Evolutionary conservation across 2,797 vertebrate genomes (phyloP).

Genomic region (Arremon brunneinucha): DNA sequence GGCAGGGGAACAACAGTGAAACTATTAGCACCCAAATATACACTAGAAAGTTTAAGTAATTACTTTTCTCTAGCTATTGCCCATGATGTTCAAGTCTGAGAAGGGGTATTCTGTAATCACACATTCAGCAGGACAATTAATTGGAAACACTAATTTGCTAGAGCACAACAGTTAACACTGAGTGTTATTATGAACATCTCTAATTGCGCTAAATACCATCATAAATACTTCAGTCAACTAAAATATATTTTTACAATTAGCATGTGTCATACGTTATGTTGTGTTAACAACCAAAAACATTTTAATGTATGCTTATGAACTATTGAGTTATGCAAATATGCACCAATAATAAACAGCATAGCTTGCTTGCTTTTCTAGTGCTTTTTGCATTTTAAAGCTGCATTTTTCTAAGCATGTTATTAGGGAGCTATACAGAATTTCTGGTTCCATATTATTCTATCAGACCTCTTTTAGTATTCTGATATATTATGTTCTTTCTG

Average conservation of each 20-base stretch:
- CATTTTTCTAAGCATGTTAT: neutral
- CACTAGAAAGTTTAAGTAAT: neutral
- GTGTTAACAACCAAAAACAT: neutral
- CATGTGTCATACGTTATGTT: neutral
- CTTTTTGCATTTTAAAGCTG: neutral
- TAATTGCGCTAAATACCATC: neutral
- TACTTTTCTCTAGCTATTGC: neutral
- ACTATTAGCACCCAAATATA: neutral
- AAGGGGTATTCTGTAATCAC: neutral
- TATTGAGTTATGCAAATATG: neutral
- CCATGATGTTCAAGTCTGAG: neutral
- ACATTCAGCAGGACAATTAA: neutral
- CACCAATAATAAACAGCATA: neutral
- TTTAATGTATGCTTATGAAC: neutral
- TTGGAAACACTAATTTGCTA: neutral
- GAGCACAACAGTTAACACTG: neutral
- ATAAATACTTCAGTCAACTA: slow-evolving; percentile 24
- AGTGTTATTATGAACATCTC: neutral
- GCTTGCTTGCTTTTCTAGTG: neutral
- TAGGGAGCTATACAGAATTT: neutral
- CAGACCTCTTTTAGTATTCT: neutral
- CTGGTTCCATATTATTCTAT: neutral
- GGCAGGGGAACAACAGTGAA: neutral
- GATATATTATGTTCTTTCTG: neutral
- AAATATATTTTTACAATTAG: neutral